Evolutionary conservation across 2,797 vertebrate species (phyloP).

Genomic region (Danio tinwini): DNA sequence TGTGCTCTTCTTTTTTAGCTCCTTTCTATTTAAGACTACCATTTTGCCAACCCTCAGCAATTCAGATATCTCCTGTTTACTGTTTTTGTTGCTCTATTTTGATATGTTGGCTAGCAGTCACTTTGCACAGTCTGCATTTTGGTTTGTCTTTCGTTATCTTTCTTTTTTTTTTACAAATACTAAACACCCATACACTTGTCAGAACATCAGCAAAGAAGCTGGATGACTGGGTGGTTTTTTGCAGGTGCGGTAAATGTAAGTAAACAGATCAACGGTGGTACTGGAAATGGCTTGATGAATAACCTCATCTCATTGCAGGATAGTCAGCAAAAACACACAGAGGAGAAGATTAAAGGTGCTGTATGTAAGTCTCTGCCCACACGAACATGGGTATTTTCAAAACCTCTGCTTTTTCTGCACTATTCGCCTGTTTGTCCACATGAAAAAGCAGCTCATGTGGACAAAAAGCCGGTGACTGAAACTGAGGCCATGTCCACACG

Average conservation of each 20-base stretch:
- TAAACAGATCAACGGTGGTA: not conserved
- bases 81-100: not conserved
- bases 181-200: not conserved
- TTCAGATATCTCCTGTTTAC: not conserved
- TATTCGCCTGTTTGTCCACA: too few relatives aligned
- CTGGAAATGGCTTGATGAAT: not conserved
- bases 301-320: not conserved
- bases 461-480: too few relatives aligned
- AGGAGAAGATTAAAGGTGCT: not conserved
- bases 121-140: slow-evolving; percentile 7
- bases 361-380: too few relatives aligned
- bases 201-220: not conserved
- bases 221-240: not conserved
- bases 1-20: slow-evolving; percentile 24
- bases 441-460: too few relatives aligned
- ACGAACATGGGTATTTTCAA: too few relatives aligned
- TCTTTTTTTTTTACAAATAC: not conserved
- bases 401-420: too few relatives aligned
- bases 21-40: slow-evolving; percentile 4
- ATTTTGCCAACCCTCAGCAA: not conserved
- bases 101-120: not conserved
- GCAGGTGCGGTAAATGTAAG: not conserved
- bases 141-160: not conserved
- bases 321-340: not conserved
- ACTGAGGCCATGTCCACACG: too few relatives aligned